Base-by-base conservation (phyloP, 2,888 invertebrate species). In the Macaria notata region DNA sequence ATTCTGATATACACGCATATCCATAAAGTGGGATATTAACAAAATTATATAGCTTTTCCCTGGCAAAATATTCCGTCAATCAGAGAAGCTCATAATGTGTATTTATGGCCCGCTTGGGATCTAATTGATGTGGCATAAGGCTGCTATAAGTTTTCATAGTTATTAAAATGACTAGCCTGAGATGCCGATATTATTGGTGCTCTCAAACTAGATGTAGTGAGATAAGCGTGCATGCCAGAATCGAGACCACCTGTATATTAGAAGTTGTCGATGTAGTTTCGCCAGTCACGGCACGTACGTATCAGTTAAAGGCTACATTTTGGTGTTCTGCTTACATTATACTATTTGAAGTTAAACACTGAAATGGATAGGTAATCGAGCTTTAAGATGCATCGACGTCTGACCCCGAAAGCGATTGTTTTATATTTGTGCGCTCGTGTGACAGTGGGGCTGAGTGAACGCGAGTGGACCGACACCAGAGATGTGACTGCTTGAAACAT, bases 311-410 rank as follows among this genome's bases (percentile, higher is more conserved):
- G 84, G 84, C 88, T 88, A 86, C 78, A 67, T 75, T 78, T 89
- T 89, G 88, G 89, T 88, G 88, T 89, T 87, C 79, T 77, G 75
- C 82, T 88, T 88, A 84, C 79, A 75, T 84, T 80, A 80, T 70
- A 75, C 75, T 81, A 78, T 81, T 74, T 75, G 73, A 72, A 75
- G 65, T 72, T 71, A 65, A 72, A 72, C 68, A 72, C 69, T 77
- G 71, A 69, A 73, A 75, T 72, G 67, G 66, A 70, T 63, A 68
- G 70, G 63, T 71, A 65, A 66, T 66, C 64, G 69, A 74, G 68
- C 74, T 67, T 72, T 72, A 72, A 31, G 39, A 30, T 48, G 54
- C 73, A 71, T 75, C 68, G 68, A 73, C 77, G 76, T 77, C 79
- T 79, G 79, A 83, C 83, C 82, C 83, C 83, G 79, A 83, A 85